Evolutionary conservation across 2,797 vertebrate genomes (phyloP).

Genomic region (Hippopotamyrus pictus): DNA sequence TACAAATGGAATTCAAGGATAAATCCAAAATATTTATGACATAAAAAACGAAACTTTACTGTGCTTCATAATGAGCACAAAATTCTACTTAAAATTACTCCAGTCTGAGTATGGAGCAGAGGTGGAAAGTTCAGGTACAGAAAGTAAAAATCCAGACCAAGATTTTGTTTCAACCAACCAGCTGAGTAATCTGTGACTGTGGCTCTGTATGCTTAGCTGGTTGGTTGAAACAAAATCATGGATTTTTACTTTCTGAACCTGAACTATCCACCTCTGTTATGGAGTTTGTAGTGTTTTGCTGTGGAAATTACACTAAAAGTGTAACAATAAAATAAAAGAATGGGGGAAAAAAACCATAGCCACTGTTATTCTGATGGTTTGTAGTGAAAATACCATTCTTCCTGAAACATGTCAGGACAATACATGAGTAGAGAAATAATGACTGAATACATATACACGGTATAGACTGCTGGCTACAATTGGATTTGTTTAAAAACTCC

Average conservation of each 20-base stretch:
- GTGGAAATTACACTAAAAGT: neutral
- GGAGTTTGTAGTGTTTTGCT: neutral
- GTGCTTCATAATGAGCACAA: neutral
- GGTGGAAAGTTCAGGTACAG: neutral
- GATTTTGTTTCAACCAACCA: neutral
- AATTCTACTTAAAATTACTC: neutral
- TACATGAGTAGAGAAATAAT: neutral
- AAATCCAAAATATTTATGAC: neutral
- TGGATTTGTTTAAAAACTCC: neutral
- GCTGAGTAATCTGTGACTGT: neutral
- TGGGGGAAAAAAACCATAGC: neutral
- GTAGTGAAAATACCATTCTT: neutral
- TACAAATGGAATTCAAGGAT: neutral
- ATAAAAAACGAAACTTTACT: neutral
- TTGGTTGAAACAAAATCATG: neutral
- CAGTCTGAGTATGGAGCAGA: neutral
- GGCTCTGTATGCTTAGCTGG: neutral
- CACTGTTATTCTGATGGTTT: neutral
- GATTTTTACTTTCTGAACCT: neutral
- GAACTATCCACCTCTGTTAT: neutral
- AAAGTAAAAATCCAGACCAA: neutral
- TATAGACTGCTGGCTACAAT: neutral
- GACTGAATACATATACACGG: neutral
- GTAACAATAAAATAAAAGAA: neutral
- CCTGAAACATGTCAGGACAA: neutral